These are phyloP conservation scores for Congeria kusceri DNA, from an alignment of 2,888 invertebrate species.

Conservation along the genomic window DNA sequence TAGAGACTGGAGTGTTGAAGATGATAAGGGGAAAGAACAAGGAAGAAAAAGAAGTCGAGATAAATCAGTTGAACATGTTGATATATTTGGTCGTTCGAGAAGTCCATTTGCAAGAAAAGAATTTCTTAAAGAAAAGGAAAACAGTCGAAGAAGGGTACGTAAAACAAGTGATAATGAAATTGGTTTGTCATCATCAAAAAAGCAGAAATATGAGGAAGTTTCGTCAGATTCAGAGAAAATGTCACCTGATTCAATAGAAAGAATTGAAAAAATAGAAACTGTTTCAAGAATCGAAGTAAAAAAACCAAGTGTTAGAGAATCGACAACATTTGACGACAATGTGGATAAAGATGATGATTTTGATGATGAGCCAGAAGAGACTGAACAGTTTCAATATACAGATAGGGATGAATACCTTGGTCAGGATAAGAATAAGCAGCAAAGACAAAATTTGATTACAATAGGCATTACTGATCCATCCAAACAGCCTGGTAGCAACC, in stretches of 20 bases:
- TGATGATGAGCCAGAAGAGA: slow-evolving; percentile 60
- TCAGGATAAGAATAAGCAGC: slow-evolving; percentile 53
- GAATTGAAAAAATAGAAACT: slow-evolving; percentile 28
- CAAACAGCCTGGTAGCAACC: slow-evolving; percentile 57
- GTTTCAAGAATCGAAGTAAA: slow-evolving; percentile 46
- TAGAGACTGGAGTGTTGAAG: slow-evolving; percentile 22
- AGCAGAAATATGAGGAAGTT: slow-evolving; percentile 34
- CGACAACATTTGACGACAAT: slow-evolving; percentile 7
- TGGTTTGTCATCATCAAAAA: slow-evolving; percentile 16
- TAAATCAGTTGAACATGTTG: slow-evolving; percentile 42
- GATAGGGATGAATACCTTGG: slow-evolving; percentile 57
- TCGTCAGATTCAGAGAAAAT: slow-evolving; percentile 40
- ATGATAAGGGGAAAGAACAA: slow-evolving; percentile 15
- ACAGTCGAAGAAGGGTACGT: slow-evolving; percentile 4
- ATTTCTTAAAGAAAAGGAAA: slow-evolving; percentile 27
- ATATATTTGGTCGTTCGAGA: slow-evolving; percentile 58
- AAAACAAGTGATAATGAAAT: slow-evolving; percentile 16
- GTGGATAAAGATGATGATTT: slow-evolving; percentile 50
- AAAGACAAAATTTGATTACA: slow-evolving; percentile 51
- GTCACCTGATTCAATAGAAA: slow-evolving; percentile 2
- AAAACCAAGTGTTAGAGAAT: slow-evolving; percentile 13
- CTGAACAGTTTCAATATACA: slow-evolving; percentile 64
- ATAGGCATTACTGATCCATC: slow-evolving; percentile 62
- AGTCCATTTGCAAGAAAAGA: slow-evolving; percentile 52
- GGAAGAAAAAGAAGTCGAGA: slow-evolving; percentile 31